Conservation (phyloP, 2,888 invertebrate species). For the Caenorhabditis sp. region DNA sequence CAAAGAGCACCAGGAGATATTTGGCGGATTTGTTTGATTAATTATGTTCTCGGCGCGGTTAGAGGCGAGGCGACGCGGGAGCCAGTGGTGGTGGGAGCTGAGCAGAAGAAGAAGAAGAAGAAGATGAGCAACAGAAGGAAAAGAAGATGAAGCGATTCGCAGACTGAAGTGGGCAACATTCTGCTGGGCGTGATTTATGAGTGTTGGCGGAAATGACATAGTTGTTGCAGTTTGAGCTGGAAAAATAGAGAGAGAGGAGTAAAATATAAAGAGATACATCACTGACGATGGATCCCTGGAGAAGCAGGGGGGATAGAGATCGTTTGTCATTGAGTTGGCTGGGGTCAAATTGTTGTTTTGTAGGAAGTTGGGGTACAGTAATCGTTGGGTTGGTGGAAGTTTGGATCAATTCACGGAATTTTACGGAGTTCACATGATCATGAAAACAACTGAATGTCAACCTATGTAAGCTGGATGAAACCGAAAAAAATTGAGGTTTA, state of each 20-base stretch:
- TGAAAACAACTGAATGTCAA: too few relatives aligned
- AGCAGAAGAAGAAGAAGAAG: not conserved
- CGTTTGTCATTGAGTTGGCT: conserved; percentile 1
- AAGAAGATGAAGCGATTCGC: not conserved
- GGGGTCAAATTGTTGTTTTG: conserved; percentile 15
- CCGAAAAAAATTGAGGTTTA: too few relatives aligned
- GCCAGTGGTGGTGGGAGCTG: not conserved
- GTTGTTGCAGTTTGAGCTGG: conserved; percentile 14
- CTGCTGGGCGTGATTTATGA: conserved; percentile 28
- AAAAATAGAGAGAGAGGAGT: not conserved
- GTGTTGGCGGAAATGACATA: conserved; percentile 11
- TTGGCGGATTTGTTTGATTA: conserved; percentile 50
- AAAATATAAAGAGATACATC: not conserved
- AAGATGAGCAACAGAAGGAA: not conserved
- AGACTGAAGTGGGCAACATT: conserved; percentile 28
- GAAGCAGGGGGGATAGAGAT: conserved; percentile 1
- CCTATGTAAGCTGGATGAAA: too few relatives aligned
- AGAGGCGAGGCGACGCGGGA: not conserved
- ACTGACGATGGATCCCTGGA: not conserved
- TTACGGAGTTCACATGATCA: too few relatives aligned
- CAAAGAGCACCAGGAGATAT: conserved; percentile 32
- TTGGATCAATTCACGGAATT: too few relatives aligned
- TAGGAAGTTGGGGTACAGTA: conserved; percentile 15
- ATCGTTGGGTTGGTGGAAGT: too few relatives aligned
- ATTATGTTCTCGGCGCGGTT: conserved; percentile 29